Percentiles rank a stretch among this genome's conserved stretches.
Conservation (phyloP, 2,888 invertebrate genomes). For the Agrochola macilenta region DNA sequence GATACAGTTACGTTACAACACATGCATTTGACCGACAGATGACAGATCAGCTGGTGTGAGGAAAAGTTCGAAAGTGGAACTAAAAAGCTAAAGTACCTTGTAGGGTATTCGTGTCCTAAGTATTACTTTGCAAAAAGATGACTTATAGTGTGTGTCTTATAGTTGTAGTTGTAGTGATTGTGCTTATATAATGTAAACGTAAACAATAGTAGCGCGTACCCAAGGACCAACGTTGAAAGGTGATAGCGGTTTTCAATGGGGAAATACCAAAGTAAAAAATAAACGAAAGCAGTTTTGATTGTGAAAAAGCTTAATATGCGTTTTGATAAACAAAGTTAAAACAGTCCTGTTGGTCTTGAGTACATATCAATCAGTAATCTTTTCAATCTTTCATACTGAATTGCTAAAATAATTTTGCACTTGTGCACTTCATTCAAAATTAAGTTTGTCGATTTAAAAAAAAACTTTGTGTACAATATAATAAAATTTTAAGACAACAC, state of each 20-base stretch:
- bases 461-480: neutral
- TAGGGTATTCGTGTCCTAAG: neutral
- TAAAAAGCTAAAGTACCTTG: constrained; percentile 9
- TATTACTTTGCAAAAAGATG: neutral
- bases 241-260: neutral
- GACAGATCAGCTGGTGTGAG: constrained; percentile 21
- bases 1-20: constrained; percentile 51
- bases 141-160: neutral
- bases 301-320: neutral
- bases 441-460: neutral
- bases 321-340: neutral
- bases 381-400: neutral
- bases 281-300: neutral
- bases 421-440: neutral
- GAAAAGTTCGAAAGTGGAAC: constrained; percentile 26
- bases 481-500: constrained; percentile 2
- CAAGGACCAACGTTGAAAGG: neutral
- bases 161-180: neutral
- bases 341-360: neutral
- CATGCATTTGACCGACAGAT: constrained; percentile 18
- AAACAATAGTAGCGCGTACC: neutral
- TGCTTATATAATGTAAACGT: neutral
- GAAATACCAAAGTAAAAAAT: neutral
- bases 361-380: neutral
- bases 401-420: neutral